Percentiles rank a stretch among this genome's conserved stretches.
Evolutionary conservation across 1,140 invertebrate species (phyloP).

Genomic region (Pantala flavescens): DNA sequence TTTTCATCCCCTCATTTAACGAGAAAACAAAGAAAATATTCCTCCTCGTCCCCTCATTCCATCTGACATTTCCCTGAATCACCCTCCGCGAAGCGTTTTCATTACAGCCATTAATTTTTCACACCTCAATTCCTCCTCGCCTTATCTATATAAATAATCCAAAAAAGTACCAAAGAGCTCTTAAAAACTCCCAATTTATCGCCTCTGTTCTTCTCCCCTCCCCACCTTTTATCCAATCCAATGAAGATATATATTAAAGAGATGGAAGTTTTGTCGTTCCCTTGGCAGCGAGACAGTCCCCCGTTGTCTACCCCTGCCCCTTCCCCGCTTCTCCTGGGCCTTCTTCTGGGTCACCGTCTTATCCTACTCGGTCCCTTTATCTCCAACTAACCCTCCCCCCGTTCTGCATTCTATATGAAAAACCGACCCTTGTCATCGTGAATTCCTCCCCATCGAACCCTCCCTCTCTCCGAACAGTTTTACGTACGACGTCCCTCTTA

Average conservation of each 20-base stretch:
- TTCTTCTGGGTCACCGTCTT: background rate
- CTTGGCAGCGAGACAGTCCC: background rate
- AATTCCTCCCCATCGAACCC: background rate
- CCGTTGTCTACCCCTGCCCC: background rate
- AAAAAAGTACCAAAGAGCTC: background rate
- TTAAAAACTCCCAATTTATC: background rate
- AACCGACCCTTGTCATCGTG: background rate
- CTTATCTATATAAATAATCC: background rate
- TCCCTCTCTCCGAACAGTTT: background rate
- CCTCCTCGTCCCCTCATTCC: too few relatives aligned
- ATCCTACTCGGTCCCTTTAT: background rate
- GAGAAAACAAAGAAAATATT: too few relatives aligned
- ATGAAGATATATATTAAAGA: constrained; percentile 8
- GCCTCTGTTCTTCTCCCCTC: background rate
- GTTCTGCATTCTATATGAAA: background rate
- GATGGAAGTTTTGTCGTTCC: background rate
- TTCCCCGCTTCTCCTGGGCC: background rate
- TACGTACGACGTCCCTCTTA: background rate
- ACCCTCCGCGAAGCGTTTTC: background rate
- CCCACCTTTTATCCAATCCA: background rate
- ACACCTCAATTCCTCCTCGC: background rate
- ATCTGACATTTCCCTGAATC: too few relatives aligned
- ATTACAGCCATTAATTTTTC: background rate
- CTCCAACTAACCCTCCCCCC: background rate
- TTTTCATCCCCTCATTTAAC: too few relatives aligned